Evolutionary conservation across 2,797 vertebrate species (phyloP).

Genomic region (Lacerta agilis): DNA sequence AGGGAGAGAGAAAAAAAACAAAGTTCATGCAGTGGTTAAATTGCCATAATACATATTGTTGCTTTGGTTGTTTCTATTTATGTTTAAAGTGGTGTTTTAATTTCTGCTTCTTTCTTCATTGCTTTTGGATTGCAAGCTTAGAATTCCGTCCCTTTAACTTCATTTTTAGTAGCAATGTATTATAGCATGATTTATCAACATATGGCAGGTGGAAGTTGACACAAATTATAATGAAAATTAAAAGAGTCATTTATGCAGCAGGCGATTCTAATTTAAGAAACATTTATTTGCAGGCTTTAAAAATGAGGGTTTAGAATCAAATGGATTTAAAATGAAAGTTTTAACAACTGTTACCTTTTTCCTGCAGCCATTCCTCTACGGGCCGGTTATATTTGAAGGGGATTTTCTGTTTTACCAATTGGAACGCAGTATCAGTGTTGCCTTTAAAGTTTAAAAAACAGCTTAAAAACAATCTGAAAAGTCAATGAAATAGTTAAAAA

Average conservation of each 20-base stretch:
- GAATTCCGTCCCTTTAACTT: constrained; percentile 94
- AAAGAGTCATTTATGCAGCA: constrained; percentile 85
- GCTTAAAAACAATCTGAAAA: constrained; percentile 91
- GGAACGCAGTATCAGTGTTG: constrained; percentile 98
- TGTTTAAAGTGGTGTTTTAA: constrained; percentile 58
- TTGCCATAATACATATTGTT: constrained; percentile 78
- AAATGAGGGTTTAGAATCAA: constrained; percentile 84
- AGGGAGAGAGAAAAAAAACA: constrained; percentile 1
- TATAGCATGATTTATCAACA: constrained; percentile 86
- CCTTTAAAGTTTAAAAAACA: constrained; percentile 98
- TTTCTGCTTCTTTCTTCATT: constrained; percentile 70
- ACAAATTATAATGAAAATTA: constrained; percentile 88
- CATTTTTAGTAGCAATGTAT: constrained; percentile 86
- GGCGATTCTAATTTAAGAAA: constrained; percentile 84
- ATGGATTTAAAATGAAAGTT: constrained; percentile 85
- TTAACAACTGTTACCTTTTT: constrained; percentile 94
- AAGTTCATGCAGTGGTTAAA: constrained; percentile 79
- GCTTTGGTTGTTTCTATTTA: neutral
- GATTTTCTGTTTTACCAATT: constrained; percentile 99
- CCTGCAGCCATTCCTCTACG: constrained; percentile 98
- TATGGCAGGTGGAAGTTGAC: constrained; percentile 84
- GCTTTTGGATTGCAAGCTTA: constrained; percentile 69
- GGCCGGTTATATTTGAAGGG: constrained; percentile 98
- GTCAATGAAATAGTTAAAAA: constrained; percentile 82
- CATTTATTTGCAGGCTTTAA: constrained; percentile 87